Evolutionary conservation across 2,888 invertebrate genomes (phyloP).

Genomic region (Calameuta idolon): DNA sequence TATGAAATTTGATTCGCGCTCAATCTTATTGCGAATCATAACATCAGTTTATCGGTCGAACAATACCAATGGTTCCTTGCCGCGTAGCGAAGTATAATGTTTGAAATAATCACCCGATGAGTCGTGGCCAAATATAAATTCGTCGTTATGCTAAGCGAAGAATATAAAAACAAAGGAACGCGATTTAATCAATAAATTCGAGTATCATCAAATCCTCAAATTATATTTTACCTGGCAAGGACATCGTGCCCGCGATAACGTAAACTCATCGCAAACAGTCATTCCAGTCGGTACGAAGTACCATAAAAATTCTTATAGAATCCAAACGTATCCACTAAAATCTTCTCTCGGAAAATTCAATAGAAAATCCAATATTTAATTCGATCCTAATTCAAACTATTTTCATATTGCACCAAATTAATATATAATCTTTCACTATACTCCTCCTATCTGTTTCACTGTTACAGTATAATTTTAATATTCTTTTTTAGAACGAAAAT

Average conservation of each 20-base stretch:
- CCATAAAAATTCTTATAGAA: background rate
- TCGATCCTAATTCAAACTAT: background rate
- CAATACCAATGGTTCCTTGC: background rate
- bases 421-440: background rate
- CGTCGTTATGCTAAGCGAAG: background rate
- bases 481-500: background rate
- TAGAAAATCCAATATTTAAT: background rate
- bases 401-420: background rate
- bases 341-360: background rate
- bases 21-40: background rate
- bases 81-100: background rate
- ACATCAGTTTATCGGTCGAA: background rate
- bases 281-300: background rate
- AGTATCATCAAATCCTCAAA: background rate
- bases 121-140: background rate
- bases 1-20: background rate
- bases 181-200: background rate
- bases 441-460: background rate
- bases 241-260: constrained; percentile 22
- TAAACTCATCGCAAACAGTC: constrained; percentile 18
- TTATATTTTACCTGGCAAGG: constrained; percentile 8
- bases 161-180: background rate
- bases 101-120: background rate
- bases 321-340: constrained; percentile 13
- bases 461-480: background rate